A percentile compares a stretch with the other conserved stretches of the same genome.
Conservation (phyloP, 2,888 invertebrate genomes). For the Archips xylosteana region DNA sequence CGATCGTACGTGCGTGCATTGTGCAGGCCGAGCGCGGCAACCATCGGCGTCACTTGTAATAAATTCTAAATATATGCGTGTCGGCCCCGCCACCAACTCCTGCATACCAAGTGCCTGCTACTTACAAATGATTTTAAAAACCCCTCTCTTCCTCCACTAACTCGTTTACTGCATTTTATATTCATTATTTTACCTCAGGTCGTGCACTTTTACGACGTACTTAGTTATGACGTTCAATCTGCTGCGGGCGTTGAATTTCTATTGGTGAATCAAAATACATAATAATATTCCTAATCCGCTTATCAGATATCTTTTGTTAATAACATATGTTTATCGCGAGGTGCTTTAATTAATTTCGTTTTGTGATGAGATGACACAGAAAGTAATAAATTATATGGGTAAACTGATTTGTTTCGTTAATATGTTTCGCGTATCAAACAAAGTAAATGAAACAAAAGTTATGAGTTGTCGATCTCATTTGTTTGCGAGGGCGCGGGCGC, state of each 20-base stretch:
- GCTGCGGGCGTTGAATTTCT: constrained; percentile 42
- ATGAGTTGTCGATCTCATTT: constrained; percentile 25
- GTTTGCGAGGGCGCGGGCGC: constrained; percentile 41
- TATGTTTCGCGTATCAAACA: constrained; percentile 28
- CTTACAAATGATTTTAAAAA: constrained; percentile 75
- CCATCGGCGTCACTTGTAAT: constrained; percentile 69
- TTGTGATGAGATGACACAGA: not conserved
- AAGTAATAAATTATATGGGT: not conserved
- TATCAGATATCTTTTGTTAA: constrained; percentile 23
- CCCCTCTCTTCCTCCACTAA: constrained; percentile 51
- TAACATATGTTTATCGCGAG: constrained; percentile 15
- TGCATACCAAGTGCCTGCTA: constrained; percentile 72
- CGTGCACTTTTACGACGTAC: constrained; percentile 59
- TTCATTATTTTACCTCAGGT: constrained; percentile 62
- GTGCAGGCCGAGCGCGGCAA: constrained; percentile 63
- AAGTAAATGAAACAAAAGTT: constrained; percentile 34
- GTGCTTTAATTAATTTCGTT: constrained; percentile 1
- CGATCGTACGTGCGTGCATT: constrained; percentile 54
- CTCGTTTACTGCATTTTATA: constrained; percentile 72
- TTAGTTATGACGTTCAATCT: constrained; percentile 56
- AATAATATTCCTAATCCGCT: constrained; percentile 21
- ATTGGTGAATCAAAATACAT: constrained; percentile 22
- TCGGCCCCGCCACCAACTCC: constrained; percentile 51
- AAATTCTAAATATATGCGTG: constrained; percentile 80
- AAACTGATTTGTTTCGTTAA: constrained; percentile 22